Evolutionary conservation across 2,797 vertebrate genomes (phyloP), one percentile per base, ranked within the genome.

Genomic region (Coregonus sp.): DNA sequence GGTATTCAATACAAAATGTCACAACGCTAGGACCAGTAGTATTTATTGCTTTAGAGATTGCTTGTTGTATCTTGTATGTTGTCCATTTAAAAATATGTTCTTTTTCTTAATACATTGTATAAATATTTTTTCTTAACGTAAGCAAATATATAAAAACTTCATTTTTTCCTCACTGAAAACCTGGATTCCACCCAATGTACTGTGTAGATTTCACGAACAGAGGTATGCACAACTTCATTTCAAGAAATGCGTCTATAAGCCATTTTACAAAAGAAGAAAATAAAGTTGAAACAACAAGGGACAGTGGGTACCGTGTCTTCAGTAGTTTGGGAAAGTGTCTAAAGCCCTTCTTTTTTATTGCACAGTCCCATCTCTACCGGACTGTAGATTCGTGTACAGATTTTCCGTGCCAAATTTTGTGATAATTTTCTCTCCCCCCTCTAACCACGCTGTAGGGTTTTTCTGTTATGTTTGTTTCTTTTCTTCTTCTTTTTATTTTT

Each of bases 21-120:
- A 90, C 84, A 97, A 94, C 91, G 96, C 97, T 98, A 96, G 97
- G 97, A 98, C 97, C 97, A 98, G 97, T 99, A 99, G 98, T 99
- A 99, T 99, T 99, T 99, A 99, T 99, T 99, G 97, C 97, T 98
- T 98, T 99, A 99, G 98, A 97, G 95, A 97, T 97, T 98, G 97
- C 97, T 98, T 95, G 97, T 99, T 92, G 95, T 98, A 96, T 95
- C 95, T 94, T 97, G 97, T 98, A 96, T 71, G 95, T 96, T 94
- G 95, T 99, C 96, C 95, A 94, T 95, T 97, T 98, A 96, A 90
- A 92, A 96, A 92, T 94, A 92, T 93, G 93, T 92, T 94, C 92
- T 90, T 90, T 93, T 95, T 94, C 95, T 94, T 95, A 93, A 96
- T 94, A 93, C 94, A 96, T 96, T 98, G 97, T 99, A 97, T 95